Evolutionary conservation across 2,113 vertebrate genomes (phyloP), one percentile per base, ranked within the genome.

Genomic region (Callopanchax toddi): DNA sequence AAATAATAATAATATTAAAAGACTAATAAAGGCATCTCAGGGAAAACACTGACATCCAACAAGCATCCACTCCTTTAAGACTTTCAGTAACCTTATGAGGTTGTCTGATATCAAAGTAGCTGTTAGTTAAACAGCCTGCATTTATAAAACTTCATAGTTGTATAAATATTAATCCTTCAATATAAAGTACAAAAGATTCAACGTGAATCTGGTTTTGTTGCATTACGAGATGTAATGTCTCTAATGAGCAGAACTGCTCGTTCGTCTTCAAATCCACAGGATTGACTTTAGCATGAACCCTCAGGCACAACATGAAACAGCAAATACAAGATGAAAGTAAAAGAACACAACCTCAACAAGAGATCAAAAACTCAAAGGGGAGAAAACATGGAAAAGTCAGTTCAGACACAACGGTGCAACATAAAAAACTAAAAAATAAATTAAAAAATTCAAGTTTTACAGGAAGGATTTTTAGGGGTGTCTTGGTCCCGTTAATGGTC

Each of bases 101-200:
- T 42, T 39, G 57, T 25, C 51, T 20, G 18, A 22, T 34, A 21
- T 13, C 58, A 42, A 49, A 46, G 9, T 9, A 16, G 45, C n/a
- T 53, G 4, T 2, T 29, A 0, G 13, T 67, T 48, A 64, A 61
- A 37, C 22, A 60, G 26, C 32, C 23, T 5, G 39, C 12, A 5
- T 0, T 50, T 43, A 23, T 44, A 25, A 62, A 65, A 6, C 50
- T 66, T 72, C 44, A 60, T 46, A 23, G 25, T 51, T 23, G 43
- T 3, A 17, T 16, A 15, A 42, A 45, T 34, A 4, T 4, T 23
- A 55, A 60, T 7, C 42, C 86, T 87, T 90, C 75, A 67, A 45
- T 73, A 45, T 71, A 89, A 91, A 84, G 63, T 92, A 98, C 96
- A 77, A 79, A 84, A 92, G 94, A 94, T 97, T 90, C 96, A 97